phyloP scores from a whole-genome alignment of 2,113 vertebrate species.

The Embiotoca jacksoni region DNA sequence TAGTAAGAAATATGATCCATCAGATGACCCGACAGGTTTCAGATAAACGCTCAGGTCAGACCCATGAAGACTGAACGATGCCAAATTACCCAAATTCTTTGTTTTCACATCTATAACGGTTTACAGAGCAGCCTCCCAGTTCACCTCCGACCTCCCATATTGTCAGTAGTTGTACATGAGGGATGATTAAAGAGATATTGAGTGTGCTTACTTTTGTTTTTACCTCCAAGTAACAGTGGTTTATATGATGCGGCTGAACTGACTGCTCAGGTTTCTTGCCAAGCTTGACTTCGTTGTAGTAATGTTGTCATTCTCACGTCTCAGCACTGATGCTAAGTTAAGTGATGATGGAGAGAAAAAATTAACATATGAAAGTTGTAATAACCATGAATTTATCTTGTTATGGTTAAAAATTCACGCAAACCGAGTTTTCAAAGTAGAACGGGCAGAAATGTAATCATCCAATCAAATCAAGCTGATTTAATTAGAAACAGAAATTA shows the following conservation, averaged over 20 bases:
- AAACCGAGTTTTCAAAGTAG: not conserved
- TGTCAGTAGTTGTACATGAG: not conserved
- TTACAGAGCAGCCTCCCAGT: too few relatives aligned
- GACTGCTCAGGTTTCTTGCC: not conserved
- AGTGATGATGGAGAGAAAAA: not conserved
- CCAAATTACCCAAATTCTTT: not conserved
- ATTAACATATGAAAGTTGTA: too few relatives aligned
- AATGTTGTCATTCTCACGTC: not conserved
- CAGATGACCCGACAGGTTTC: too few relatives aligned
- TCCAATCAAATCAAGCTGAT: not conserved
- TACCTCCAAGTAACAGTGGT: not conserved
- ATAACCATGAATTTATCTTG: too few relatives aligned
- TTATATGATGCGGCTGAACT: not conserved
- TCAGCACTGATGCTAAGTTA: too few relatives aligned
- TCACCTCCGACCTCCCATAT: not conserved
- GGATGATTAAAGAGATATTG: not conserved
- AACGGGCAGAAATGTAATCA: not conserved
- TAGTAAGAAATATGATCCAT: too few relatives aligned
- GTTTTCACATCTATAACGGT: not conserved
- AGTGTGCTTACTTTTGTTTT: not conserved
- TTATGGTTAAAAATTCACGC: not conserved
- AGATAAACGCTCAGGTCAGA: not conserved
- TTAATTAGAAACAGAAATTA: constrained; percentile 5
- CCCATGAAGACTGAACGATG: not conserved
- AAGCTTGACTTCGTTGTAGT: not conserved